A percentile compares a stretch with the other conserved stretches of the same genome.
Conservation (phyloP, 2,888 invertebrate species). For the Ophion slaviceki region DNA sequence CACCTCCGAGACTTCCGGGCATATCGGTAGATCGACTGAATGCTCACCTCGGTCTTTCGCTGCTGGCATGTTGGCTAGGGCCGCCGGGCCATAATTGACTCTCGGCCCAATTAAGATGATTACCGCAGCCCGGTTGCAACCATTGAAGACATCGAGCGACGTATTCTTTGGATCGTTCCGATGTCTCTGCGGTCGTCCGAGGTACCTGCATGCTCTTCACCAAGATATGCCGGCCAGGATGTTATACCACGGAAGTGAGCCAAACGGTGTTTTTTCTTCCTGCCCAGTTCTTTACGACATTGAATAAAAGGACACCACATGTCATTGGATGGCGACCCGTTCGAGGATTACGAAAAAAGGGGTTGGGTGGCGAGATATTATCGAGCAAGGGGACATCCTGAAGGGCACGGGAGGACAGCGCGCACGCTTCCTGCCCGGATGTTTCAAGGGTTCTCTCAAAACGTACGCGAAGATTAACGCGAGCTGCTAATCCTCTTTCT, state of each 20-base stretch:
- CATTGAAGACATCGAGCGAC: neutral
- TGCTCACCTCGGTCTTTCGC: neutral
- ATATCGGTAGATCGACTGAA: conserved; percentile 15
- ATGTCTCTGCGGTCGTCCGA: conserved; percentile 11
- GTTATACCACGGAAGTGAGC: conserved; percentile 27
- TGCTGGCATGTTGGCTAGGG: neutral
- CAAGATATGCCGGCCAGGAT: conserved; percentile 46
- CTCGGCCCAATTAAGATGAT: conserved; percentile 1
- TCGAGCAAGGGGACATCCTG: conserved; percentile 67
- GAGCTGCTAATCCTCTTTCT: conserved; percentile 7
- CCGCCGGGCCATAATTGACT: neutral
- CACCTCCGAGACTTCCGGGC: conserved; percentile 53
- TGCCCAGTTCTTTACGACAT: conserved; percentile 51
- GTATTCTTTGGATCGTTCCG: neutral
- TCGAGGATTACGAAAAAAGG: conserved; percentile 42
- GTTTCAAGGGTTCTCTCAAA: conserved; percentile 4
- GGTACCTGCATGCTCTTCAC: neutral
- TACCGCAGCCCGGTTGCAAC: neutral
- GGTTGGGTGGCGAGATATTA: conserved; percentile 67
- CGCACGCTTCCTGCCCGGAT: conserved; percentile 32
- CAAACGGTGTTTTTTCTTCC: conserved; percentile 67
- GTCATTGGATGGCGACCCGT: conserved; percentile 70
- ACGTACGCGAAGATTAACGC: neutral
- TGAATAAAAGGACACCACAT: conserved; percentile 73
- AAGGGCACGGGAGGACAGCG: conserved; percentile 9